These are phyloP conservation scores for Falco cherrug DNA, from an alignment of 2,797 vertebrate species.

Conservation along the genomic window DNA sequence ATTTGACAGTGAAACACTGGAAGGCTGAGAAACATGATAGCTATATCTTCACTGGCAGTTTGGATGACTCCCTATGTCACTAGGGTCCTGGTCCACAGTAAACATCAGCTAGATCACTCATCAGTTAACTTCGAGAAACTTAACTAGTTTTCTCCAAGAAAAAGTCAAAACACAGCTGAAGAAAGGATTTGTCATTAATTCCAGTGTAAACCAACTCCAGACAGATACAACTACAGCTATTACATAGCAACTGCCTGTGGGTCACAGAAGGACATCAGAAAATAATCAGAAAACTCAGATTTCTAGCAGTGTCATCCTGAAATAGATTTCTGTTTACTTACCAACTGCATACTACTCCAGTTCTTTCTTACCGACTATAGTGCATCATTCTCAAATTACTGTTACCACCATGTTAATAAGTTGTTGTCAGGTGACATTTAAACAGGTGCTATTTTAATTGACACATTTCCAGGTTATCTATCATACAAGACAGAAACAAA, in stretches of 20 bases:
- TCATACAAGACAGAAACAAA: background rate
- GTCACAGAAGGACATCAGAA: background rate
- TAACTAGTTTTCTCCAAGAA: background rate
- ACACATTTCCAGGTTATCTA: background rate
- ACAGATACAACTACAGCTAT: background rate
- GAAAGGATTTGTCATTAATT: background rate
- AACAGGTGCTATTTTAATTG: background rate
- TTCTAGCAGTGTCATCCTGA: background rate
- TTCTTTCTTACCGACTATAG: background rate
- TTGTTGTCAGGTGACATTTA: background rate
- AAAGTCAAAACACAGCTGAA: background rate
- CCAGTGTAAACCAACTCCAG: background rate
- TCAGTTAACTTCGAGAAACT: background rate
- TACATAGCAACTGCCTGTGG: background rate
- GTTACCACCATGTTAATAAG: background rate
- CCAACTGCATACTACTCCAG: background rate
- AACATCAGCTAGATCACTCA: background rate
- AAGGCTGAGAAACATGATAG: background rate
- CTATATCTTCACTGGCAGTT: background rate
- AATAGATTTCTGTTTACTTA: background rate
- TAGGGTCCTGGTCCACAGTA: background rate
- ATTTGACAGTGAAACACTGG: background rate
- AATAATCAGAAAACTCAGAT: background rate
- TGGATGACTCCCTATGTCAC: background rate
- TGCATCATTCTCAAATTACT: background rate